phyloP scores from a whole-genome alignment of 1,140 invertebrate genomes.

The Drosophila willistoni region DNA sequence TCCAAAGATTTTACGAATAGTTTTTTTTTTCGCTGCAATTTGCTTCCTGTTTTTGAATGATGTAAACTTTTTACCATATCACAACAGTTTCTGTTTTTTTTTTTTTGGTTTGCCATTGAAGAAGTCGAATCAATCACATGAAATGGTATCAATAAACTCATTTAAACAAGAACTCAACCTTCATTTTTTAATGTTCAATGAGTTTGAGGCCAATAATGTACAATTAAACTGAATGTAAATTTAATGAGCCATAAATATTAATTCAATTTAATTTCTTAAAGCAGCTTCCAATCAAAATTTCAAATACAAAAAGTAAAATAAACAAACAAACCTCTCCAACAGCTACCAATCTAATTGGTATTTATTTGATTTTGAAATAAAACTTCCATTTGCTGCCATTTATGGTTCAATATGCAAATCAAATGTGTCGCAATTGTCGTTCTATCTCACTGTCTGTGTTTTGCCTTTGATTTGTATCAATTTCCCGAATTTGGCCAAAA shows the following conservation, averaged over 20 bases:
- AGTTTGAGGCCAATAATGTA: conserved; percentile 19
- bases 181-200: background rate
- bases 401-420: conserved; percentile 62
- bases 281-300: background rate
- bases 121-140: conserved; percentile 24
- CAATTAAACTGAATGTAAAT: conserved; percentile 53
- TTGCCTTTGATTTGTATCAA: conserved; percentile 21
- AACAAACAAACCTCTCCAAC: conserved; percentile 16
- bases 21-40: background rate
- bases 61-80: background rate
- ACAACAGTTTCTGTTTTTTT: background rate
- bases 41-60: background rate
- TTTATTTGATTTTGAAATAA: conserved; percentile 28
- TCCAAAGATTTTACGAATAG: background rate
- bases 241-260: conserved; percentile 54
- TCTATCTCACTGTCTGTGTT: conserved; percentile 42
- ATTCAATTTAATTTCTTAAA: conserved; percentile 1
- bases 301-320: background rate
- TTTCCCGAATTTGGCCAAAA: conserved; percentile 19
- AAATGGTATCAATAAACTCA: conserved; percentile 11
- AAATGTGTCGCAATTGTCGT: conserved; percentile 63
- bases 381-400: conserved; percentile 20
- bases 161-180: conserved; percentile 8
- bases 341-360: conserved; percentile 57
- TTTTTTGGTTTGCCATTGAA: background rate